Base-by-base conservation (phyloP, 1,140 invertebrate genomes). In the Agraylea sexmaculata region DNA sequence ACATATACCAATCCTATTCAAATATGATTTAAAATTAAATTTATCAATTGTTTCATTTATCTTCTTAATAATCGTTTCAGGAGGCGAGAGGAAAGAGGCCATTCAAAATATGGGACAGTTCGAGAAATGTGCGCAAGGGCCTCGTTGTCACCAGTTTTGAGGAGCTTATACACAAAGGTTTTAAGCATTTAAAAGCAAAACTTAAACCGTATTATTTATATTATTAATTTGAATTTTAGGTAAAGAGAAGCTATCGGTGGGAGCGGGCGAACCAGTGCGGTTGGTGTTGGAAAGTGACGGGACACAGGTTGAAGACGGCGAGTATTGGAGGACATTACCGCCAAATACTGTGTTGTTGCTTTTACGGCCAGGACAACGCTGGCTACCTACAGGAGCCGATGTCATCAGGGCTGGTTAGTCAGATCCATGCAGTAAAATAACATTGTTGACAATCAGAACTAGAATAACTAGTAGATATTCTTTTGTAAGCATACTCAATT, bases 91-190 rank as follows among this genome's bases (percentile, higher is more conserved):
- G 80, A 77, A 88, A 88, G 77, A 84, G 85, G 76, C 88, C 89
- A 75, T 91, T 92, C 74, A 94, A 94, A 78, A 82, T 94, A 79
- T 94, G 90, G 90, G 90, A 90, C 75, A 85, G 83, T 69, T 87
- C 85, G 73, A 76, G 91, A 71, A 87, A 80, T 70, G 77, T 87
- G 54, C 81, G 89, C 64, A 94, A 93, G 70, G 88, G 87, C 56
- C 69, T 94, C 62, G 87, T 91, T 52, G 90, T 91, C 58, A 80
- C 81, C 58, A 87, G 80, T 62, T 83, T 93, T 56, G 81, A 87
- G 64, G 91, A 95, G 69, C 71, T 95, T 56, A 76, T 90, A 71
- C 77, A 81, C 55, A 82, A 84, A 74, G 89, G 80, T 84, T 55
- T 15, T 35, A 25, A 37, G 3, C 23, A 13, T 37, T n/a, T n/a